Percentiles rank a stretch among this genome's conserved stretches.
These are phyloP conservation scores for Gallinago paraguaiae DNA, from an alignment of 2,113 vertebrate genomes.

Conservation along the genomic window DNA sequence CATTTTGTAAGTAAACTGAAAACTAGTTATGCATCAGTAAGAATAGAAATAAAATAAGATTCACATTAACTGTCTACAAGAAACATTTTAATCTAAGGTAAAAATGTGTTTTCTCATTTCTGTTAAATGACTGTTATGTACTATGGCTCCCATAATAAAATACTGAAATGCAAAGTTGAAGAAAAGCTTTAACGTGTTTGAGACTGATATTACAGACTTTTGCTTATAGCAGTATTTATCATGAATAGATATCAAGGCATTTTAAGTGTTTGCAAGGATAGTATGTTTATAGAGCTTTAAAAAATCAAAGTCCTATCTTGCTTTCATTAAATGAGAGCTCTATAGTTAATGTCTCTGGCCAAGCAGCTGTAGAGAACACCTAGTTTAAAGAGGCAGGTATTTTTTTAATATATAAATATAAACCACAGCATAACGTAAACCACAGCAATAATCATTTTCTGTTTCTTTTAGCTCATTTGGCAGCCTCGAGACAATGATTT, in stretches of 20 bases:
- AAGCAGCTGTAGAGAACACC: neutral
- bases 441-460: slow-evolving; percentile 61
- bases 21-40: neutral
- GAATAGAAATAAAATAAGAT: neutral
- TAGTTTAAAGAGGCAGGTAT: neutral
- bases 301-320: neutral
- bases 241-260: neutral
- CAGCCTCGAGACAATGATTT: slow-evolving; percentile 83
- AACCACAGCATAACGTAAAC: neutral
- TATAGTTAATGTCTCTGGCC: neutral
- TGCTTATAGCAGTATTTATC: neutral
- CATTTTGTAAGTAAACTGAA: neutral
- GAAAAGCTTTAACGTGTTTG: neutral
- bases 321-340: neutral
- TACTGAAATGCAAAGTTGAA: slow-evolving; percentile 17
- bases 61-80: neutral
- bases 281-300: neutral
- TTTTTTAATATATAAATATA: neutral
- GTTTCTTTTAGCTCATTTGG: slow-evolving; percentile 87
- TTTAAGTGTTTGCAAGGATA: neutral
- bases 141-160: slow-evolving; percentile 6
- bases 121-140: neutral
- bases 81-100: neutral
- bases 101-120: neutral
- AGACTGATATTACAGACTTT: neutral